A percentile compares a stretch with the other conserved stretches of the same genome.
Conservation (phyloP, 2,113 vertebrate species). For the Tenebrosternarchus preto region DNA sequence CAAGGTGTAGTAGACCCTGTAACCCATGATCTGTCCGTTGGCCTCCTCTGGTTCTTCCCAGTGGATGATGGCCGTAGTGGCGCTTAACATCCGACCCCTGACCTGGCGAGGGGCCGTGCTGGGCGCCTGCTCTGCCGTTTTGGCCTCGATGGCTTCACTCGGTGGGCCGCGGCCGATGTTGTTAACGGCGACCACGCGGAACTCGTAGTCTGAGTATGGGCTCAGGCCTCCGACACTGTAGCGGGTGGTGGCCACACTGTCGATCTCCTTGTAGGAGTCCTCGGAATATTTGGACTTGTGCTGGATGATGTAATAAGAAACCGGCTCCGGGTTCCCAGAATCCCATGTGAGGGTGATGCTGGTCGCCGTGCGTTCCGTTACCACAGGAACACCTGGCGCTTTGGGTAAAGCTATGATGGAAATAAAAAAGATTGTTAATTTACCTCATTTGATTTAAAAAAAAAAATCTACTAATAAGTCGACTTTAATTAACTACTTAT, state of each 20-base stretch:
- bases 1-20: slow-evolving; percentile 96
- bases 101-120: slow-evolving; percentile 94
- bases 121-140: slow-evolving; percentile 95
- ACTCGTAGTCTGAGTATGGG: slow-evolving; percentile 97
- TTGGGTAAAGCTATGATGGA: slow-evolving; percentile 86
- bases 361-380: slow-evolving; percentile 96
- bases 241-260: slow-evolving; percentile 95
- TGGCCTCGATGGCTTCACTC: slow-evolving; percentile 91
- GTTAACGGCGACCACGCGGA: slow-evolving; percentile 94
- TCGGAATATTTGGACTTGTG: slow-evolving; percentile 93
- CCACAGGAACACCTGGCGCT: slow-evolving; percentile 88
- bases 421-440: slow-evolving; percentile 36
- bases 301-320: slow-evolving; percentile 97
- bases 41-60: slow-evolving; percentile 98
- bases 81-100: slow-evolving; percentile 93
- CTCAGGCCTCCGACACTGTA: slow-evolving; percentile 97
- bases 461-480: not conserved
- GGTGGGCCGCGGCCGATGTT: slow-evolving; percentile 93
- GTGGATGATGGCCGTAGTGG: slow-evolving; percentile 94
- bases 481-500: not conserved
- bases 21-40: slow-evolving; percentile 97
- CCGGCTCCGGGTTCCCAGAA: slow-evolving; percentile 96
- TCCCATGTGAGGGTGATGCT: slow-evolving; percentile 99
- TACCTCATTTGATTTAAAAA: not conserved
- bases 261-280: slow-evolving; percentile 94